phyloP scores from a whole-genome alignment of 2,797 vertebrate species.

The Notamacropus eugenii region DNA sequence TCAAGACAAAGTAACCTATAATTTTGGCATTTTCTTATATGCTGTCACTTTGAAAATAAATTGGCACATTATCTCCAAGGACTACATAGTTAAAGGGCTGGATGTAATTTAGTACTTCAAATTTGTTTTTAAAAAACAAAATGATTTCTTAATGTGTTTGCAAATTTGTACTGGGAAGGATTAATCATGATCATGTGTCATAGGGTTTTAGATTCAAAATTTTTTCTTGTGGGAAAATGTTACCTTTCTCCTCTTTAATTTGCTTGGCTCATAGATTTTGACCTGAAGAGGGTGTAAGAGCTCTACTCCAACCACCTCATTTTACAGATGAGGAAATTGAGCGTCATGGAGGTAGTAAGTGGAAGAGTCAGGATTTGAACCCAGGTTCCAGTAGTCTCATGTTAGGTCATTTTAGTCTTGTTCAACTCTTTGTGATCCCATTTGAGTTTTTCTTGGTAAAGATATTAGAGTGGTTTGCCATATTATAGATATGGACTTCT shows the following conservation, averaged over 20 bases:
- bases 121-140: background rate
- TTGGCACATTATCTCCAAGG: conserved; percentile 10
- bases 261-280: background rate
- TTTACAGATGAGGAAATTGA: background rate
- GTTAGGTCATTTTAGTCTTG: background rate
- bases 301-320: background rate
- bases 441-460: background rate
- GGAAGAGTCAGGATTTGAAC: background rate
- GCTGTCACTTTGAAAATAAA: conserved; percentile 24
- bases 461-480: background rate
- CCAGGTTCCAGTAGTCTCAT: background rate
- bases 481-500: too few relatives aligned
- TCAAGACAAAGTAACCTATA: background rate
- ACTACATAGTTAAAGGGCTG: background rate
- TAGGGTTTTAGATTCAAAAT: background rate
- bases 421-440: background rate
- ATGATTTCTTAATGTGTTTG: background rate
- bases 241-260: conserved; percentile 37
- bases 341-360: background rate
- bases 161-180: conserved; percentile 8
- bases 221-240: background rate
- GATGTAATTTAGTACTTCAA: background rate
- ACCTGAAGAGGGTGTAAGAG: background rate
- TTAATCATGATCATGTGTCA: conserved; percentile 16
- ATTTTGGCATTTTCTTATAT: background rate